A percentile compares a stretch with the other conserved stretches of the same genome.
These are phyloP conservation scores for Allophyes oxyacanthae DNA, from an alignment of 2,888 invertebrate species.

Conservation along the genomic window DNA sequence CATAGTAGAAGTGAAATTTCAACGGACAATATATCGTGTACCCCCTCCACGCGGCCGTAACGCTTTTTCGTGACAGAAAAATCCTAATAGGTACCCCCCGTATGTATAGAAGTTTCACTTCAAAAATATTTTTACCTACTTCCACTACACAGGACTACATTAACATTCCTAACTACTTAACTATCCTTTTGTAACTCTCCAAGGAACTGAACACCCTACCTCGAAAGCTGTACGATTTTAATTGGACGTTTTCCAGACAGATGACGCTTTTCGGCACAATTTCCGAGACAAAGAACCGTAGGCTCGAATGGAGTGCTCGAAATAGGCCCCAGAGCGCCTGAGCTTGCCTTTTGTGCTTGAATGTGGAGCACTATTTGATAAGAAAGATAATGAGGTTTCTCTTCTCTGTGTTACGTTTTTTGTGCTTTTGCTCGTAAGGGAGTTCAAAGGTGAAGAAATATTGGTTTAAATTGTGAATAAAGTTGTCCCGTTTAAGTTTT, in stretches of 20 bases:
- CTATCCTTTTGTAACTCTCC: background rate
- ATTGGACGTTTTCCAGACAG: constrained; percentile 50
- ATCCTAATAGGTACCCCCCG: no score
- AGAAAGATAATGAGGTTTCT: constrained; percentile 52
- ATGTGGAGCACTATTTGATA: constrained; percentile 53
- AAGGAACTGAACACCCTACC: constrained; percentile 22
- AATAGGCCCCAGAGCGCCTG: constrained; percentile 38
- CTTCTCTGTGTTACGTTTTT: constrained; percentile 26
- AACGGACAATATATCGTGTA: no score
- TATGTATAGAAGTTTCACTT: background rate
- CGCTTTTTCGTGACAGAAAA: no score
- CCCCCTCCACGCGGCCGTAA: no score
- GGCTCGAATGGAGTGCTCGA: constrained; percentile 28
- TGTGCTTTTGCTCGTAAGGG: constrained; percentile 16
- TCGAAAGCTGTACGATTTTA: constrained; percentile 35
- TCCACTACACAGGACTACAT: background rate
- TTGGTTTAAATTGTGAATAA: background rate
- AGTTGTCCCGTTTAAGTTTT: no score
- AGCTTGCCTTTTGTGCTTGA: constrained; percentile 44
- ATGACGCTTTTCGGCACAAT: constrained; percentile 53
- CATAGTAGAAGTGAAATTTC: no score
- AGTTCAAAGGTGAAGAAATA: constrained; percentile 16
- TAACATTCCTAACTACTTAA: background rate
- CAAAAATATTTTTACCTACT: background rate
- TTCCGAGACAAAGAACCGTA: constrained; percentile 43